Percentiles rank a stretch among this genome's conserved stretches.
These are phyloP conservation scores for Drosophila pegasa DNA, from an alignment of 2,888 invertebrate genomes.

Conservation along the genomic window DNA sequence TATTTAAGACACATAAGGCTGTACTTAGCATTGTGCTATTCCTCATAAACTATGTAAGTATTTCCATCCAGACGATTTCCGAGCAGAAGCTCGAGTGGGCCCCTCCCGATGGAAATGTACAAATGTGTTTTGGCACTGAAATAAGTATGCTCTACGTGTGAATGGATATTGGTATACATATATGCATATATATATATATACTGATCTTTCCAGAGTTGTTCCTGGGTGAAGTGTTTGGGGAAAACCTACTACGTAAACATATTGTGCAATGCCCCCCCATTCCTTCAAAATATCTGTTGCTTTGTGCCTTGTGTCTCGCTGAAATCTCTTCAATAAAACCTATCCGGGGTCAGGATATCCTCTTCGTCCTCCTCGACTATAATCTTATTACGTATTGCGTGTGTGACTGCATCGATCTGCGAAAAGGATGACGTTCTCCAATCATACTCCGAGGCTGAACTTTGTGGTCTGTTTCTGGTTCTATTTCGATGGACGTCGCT, in stretches of 20 bases:
- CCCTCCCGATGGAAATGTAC: slow-evolving; percentile 63
- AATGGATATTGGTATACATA: slow-evolving; percentile 19
- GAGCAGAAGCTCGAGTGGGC: slow-evolving; percentile 6
- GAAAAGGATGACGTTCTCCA: slow-evolving; percentile 64
- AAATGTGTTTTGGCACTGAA: slow-evolving; percentile 62
- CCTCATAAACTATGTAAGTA: slow-evolving; percentile 44
- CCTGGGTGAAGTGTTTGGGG: neutral
- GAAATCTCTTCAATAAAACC: slow-evolving; percentile 85
- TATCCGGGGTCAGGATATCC: slow-evolving; percentile 82
- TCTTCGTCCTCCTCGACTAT: slow-evolving; percentile 83
- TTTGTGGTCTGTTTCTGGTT: slow-evolving; percentile 31
- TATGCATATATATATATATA: neutral
- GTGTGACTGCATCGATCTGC: slow-evolving; percentile 75
- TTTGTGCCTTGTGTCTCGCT: slow-evolving; percentile 58
- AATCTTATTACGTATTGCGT: slow-evolving; percentile 81
- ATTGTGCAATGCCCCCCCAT: slow-evolving; percentile 38
- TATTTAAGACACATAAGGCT: slow-evolving; percentile 85
- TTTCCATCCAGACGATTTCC: slow-evolving; percentile 7
- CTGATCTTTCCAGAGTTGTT: neutral
- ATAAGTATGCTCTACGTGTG: slow-evolving; percentile 32
- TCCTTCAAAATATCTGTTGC: slow-evolving; percentile 15
- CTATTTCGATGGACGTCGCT: slow-evolving; percentile 23
- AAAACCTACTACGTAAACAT: slow-evolving; percentile 19
- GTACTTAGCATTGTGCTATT: slow-evolving; percentile 79
- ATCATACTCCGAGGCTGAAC: slow-evolving; percentile 62